Base-by-base conservation (phyloP, 2,797 vertebrate genomes). In the Notolepis coatsorum region DNA sequence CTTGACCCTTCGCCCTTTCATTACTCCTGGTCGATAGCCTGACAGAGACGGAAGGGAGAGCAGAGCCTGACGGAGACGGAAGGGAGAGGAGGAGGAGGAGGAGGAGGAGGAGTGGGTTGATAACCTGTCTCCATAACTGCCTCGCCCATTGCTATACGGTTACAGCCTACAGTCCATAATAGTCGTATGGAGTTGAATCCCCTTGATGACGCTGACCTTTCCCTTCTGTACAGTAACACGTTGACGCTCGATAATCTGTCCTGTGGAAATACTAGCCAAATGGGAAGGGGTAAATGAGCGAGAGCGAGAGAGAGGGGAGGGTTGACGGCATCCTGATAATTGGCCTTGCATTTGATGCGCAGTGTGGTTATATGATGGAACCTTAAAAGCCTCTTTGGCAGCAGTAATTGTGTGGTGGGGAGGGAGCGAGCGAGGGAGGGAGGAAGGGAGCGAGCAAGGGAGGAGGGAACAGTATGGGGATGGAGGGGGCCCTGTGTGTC, bases 341-440 rank as follows among this genome's bases (percentile, higher is more conserved):
- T 72, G 74, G 46, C 57, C 21, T 30, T 63, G 60, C 62, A 35
- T 50, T 46, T 53, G 49, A 66, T 61, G 73, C 35, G 50, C 63
- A 17, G 65, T 68, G 52, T 81, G 62, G 43, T 57, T 37, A 54
- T 24, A 45, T 17, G 17, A 65, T 79, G 68, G 66, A 65, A 68
- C 59, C 69, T 74, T 80, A 84, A 84, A 82, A 80, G 74, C 82
- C 61, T 73, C 35, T 75, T 60, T 69, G 55, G 64, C 61, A 0
- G 4, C 61, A 35, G 63, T 85, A 73, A 84, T 71, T 84, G 77
- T 75, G 72, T 70, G 51, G 53, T 51, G 35, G 64, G n/a, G 33
- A 13, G 37, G 33, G 31, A 46, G 10, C 6, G 63, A 46, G 60
- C 30, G 20, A 39, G 45, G 46, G 20, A 15, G 13, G 25, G 9